Evolutionary conservation across 2,113 vertebrate species (phyloP).

Genomic region (Sceloporus undulatus): DNA sequence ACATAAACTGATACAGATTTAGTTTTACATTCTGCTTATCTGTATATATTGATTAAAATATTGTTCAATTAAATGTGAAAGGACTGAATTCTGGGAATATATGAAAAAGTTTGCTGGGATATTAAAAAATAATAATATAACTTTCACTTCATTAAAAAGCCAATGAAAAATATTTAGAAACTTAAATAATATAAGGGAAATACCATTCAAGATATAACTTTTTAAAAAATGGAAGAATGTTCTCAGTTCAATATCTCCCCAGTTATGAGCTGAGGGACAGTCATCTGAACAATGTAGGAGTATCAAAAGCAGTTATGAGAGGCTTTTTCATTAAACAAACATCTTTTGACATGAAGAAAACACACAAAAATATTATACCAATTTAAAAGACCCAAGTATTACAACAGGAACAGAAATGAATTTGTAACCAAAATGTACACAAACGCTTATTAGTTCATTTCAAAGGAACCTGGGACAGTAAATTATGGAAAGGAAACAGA

Average conservation of each 20-base stretch:
- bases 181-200: neutral
- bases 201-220: neutral
- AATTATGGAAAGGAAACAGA: neutral
- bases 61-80: too few relatives aligned
- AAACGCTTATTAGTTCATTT: neutral
- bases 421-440: neutral
- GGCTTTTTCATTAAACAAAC: neutral
- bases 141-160: too few relatives aligned
- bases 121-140: too few relatives aligned
- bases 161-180: neutral
- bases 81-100: too few relatives aligned
- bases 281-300: neutral
- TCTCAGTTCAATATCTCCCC: neutral
- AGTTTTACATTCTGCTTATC: too few relatives aligned
- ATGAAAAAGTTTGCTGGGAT: too few relatives aligned
- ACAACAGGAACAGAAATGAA: neutral
- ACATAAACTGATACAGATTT: too few relatives aligned
- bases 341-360: neutral
- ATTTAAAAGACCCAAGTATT: neutral
- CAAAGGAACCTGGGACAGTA: neutral
- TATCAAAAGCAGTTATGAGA: neutral
- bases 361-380: neutral
- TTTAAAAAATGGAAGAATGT: neutral
- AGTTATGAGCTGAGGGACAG: neutral
- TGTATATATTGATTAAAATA: too few relatives aligned